Evolutionary conservation across 2,888 invertebrate genomes (phyloP).

Genomic region (Ferdinandea cuprea): DNA sequence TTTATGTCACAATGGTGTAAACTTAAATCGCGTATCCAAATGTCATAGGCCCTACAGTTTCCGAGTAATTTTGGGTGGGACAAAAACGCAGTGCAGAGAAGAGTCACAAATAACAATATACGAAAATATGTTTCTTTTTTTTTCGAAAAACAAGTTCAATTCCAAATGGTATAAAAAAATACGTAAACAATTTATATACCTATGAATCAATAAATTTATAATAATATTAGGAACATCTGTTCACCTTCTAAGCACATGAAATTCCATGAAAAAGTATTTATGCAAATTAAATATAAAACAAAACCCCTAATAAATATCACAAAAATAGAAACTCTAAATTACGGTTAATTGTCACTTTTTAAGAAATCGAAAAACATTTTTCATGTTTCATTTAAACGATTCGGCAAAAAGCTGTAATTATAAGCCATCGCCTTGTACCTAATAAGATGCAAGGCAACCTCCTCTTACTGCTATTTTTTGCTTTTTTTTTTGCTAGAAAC

Average conservation of each 20-base stretch:
- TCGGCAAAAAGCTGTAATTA: slow-evolving; percentile 45
- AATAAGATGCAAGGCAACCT: slow-evolving; percentile 58
- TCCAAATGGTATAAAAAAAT: too few species aligned
- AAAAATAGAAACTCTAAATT: slow-evolving; percentile 54
- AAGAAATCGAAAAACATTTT: slow-evolving; percentile 60
- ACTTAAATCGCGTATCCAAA: too few species aligned
- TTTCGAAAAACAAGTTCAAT: too few species aligned
- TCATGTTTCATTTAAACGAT: slow-evolving; percentile 46
- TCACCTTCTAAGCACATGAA: neutral
- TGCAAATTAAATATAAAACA: slow-evolving; percentile 13
- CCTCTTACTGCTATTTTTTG: too few species aligned
- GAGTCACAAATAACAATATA: too few species aligned
- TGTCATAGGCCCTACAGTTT: too few species aligned
- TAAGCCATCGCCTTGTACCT: slow-evolving; percentile 33
- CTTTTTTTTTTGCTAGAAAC: slow-evolving; percentile 17
- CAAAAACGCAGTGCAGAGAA: too few species aligned
- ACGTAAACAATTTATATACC: too few species aligned
- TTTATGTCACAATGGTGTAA: too few species aligned
- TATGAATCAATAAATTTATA: too few species aligned
- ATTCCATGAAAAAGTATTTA: slow-evolving; percentile 23
- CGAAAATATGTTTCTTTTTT: too few species aligned
- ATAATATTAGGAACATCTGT: slow-evolving; percentile 6
- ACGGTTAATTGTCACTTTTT: slow-evolving; percentile 53
- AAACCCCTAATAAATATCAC: slow-evolving; percentile 66
- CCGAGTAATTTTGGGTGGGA: too few species aligned